A percentile compares a stretch with the other conserved stretches of the same genome.
Evolutionary conservation across 2,113 vertebrate genomes (phyloP).

Genomic region (Protobothrops mucrosquamatus): DNA sequence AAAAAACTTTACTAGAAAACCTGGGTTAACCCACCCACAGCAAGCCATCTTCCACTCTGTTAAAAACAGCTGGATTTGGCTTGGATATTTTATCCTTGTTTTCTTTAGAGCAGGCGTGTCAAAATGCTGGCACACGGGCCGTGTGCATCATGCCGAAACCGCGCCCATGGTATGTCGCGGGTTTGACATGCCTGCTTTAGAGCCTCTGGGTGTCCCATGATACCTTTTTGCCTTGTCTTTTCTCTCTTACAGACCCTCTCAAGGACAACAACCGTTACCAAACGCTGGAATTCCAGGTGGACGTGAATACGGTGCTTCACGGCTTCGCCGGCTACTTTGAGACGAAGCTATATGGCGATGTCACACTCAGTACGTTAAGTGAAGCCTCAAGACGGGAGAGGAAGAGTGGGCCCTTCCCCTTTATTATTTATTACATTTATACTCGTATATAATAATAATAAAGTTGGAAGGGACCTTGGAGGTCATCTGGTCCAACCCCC

Average conservation of each 20-base stretch:
- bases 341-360: constrained; percentile 85
- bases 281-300: constrained; percentile 79
- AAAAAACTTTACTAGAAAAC: neutral
- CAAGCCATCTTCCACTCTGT: too few relatives aligned
- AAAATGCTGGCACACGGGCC: too few relatives aligned
- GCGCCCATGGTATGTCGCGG: too few relatives aligned
- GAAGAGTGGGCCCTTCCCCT: neutral
- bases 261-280: constrained; percentile 90
- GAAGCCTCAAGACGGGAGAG: neutral
- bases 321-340: constrained; percentile 94
- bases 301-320: constrained; percentile 87
- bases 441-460: too few relatives aligned
- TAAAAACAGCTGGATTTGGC: neutral
- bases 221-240: neutral
- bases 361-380: constrained; percentile 82
- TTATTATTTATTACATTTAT: neutral
- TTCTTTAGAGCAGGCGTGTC: too few relatives aligned
- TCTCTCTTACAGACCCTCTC: constrained; percentile 58
- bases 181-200: too few relatives aligned
- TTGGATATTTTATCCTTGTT: neutral
- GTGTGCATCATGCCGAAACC: too few relatives aligned
- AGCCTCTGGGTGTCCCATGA: neutral
- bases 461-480: too few relatives aligned
- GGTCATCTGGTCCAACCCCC: too few relatives aligned
- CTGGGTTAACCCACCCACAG: neutral